phyloP scores from a whole-genome alignment of 2,113 vertebrate genomes.

The Tupaia tana region DNA sequence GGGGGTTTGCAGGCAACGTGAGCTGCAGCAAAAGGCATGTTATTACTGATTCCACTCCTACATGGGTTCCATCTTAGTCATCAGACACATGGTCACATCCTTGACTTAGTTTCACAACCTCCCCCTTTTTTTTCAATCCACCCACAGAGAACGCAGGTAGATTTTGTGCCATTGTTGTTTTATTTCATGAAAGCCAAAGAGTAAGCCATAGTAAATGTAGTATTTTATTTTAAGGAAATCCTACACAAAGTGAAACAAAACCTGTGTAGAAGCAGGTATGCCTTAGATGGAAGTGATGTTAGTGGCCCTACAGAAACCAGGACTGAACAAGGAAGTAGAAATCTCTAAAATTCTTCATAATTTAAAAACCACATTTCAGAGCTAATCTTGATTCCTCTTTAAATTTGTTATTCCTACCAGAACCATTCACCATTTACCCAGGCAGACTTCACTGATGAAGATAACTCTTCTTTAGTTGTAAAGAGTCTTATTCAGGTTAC shows the following conservation, averaged over 20 bases:
- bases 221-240: conserved; percentile 61
- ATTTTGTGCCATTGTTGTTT: conserved; percentile 40
- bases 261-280: not conserved
- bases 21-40: conserved; percentile 71
- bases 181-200: conserved; percentile 37
- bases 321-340: conserved; percentile 36
- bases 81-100: conserved; percentile 80
- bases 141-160: conserved; percentile 53
- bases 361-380: conserved; percentile 59
- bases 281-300: not conserved
- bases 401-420: not conserved
- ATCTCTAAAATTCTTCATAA: not conserved
- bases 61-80: conserved; percentile 87
- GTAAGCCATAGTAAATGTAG: conserved; percentile 37
- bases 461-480: not conserved
- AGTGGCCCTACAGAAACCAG: not conserved
- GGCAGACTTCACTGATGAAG: not conserved
- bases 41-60: conserved; percentile 88
- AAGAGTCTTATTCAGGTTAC: not conserved
- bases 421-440: not conserved
- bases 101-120: conserved; percentile 82
- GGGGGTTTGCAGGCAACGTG: conserved; percentile 64
- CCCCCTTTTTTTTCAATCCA: conserved; percentile 60
- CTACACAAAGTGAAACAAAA: not conserved
- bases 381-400: not conserved